These are phyloP conservation scores for Pluvianellus socialis DNA, from an alignment of 2,113 vertebrate species.

Conservation along the genomic window DNA sequence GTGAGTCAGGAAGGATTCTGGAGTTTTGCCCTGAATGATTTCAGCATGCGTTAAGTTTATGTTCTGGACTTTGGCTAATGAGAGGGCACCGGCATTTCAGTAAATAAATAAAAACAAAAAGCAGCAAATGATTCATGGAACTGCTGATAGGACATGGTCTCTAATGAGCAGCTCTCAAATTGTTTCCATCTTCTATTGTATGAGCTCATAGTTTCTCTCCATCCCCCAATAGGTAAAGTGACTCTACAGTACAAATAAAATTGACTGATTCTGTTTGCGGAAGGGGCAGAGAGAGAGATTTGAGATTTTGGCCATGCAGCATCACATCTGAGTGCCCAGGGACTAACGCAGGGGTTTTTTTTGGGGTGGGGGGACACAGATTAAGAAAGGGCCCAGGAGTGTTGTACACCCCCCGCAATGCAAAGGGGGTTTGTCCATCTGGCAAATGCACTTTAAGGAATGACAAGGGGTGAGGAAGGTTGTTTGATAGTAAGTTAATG, in stretches of 20 bases:
- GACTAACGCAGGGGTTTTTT: not conserved
- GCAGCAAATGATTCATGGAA: not conserved
- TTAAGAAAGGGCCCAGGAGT: not conserved
- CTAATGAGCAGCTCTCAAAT: not conserved
- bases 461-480: not conserved
- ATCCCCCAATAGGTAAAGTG: not conserved
- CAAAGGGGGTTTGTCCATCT: not conserved
- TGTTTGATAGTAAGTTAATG: conserved; percentile 8
- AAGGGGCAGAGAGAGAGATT: not conserved
- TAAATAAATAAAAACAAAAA: conserved; percentile 9
- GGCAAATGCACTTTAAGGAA: not conserved
- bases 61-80: not conserved
- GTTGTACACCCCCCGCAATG: rapidly evolving
- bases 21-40: not conserved
- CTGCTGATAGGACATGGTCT: not conserved
- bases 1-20: not conserved
- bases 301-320: not conserved
- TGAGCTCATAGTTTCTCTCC: not conserved
- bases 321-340: not conserved
- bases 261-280: not conserved
- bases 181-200: not conserved
- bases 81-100: not conserved
- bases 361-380: not conserved
- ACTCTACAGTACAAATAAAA: not conserved
- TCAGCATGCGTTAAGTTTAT: not conserved